Evolutionary conservation across 2,888 invertebrate species (phyloP).

Genomic region (Tiliacea citrago): DNA sequence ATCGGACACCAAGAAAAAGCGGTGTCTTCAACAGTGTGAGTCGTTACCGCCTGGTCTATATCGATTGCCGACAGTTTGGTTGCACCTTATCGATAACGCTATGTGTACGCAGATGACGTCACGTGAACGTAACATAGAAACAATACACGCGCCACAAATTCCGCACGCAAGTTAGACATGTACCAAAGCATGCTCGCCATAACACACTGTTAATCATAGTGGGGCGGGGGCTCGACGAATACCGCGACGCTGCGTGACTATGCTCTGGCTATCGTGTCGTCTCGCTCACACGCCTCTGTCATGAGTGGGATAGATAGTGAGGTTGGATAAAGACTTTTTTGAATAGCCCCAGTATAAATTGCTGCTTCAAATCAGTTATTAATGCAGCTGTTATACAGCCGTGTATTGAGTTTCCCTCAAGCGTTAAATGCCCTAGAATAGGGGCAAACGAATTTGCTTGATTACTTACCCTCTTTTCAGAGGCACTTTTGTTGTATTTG

Average conservation of each 20-base stretch:
- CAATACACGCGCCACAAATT: conserved; percentile 56
- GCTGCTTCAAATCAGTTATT: not conserved
- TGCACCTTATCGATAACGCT: conserved; percentile 31
- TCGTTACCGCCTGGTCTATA: not conserved
- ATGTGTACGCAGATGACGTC: conserved; percentile 28
- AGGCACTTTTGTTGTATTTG: not conserved
- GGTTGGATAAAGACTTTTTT: not conserved
- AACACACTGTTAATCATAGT: conserved; percentile 83
- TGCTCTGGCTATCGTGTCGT: conserved; percentile 62
- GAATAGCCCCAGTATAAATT: not conserved
- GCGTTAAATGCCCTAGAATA: not conserved
- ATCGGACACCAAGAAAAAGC: not conserved
- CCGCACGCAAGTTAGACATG: conserved; percentile 82
- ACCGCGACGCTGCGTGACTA: conserved; percentile 68
- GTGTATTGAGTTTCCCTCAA: not conserved
- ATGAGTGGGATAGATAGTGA: conserved; percentile 26
- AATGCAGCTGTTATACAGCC: not conserved
- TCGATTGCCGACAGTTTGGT: conserved; percentile 33
- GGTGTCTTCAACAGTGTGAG: not conserved
- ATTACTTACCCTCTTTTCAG: not conserved
- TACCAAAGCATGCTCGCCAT: conserved; percentile 86
- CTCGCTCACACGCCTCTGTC: conserved; percentile 66
- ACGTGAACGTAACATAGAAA: conserved; percentile 24
- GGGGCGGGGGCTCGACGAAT: conserved; percentile 70
- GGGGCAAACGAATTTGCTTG: not conserved